These are phyloP conservation scores for Lampris megalopsis DNA, from an alignment of 2,113 vertebrate species.

Conservation along the genomic window DNA sequence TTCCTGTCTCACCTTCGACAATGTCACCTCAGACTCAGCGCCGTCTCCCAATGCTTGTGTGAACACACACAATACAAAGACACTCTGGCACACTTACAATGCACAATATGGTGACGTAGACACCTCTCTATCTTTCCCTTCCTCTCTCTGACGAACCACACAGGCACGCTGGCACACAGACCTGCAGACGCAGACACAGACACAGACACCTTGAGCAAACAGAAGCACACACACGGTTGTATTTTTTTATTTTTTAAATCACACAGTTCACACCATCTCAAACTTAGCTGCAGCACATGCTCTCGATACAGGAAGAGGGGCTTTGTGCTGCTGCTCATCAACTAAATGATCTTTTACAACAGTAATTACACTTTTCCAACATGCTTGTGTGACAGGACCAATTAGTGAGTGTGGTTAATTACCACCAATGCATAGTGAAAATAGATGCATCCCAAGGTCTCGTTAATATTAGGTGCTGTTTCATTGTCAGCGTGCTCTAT, in stretches of 20 bases:
- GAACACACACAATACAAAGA: constrained; percentile 30
- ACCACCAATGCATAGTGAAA: constrained; percentile 10
- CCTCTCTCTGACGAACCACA: constrained; percentile 2
- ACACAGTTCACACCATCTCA: constrained; percentile 11
- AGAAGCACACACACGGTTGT: too few species aligned
- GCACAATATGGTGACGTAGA: constrained; percentile 32
- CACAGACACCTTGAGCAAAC: too few species aligned
- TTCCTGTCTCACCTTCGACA: constrained; percentile 56
- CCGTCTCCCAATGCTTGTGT: constrained; percentile 53
- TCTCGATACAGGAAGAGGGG: constrained; percentile 60
- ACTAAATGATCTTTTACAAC: constrained; percentile 73
- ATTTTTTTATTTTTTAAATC: neutral
- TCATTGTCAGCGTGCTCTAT: constrained; percentile 58
- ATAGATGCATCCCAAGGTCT: constrained; percentile 23
- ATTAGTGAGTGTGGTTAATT: constrained; percentile 80
- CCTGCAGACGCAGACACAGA: constrained; percentile 7
- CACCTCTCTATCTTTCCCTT: neutral
- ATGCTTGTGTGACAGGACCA: constrained; percentile 79
- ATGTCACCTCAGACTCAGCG: constrained; percentile 71
- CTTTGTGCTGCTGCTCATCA: constrained; percentile 61
- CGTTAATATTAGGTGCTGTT: constrained; percentile 62
- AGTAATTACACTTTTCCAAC: constrained; percentile 82
- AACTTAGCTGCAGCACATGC: constrained; percentile 56
- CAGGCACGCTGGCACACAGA: constrained; percentile 2
- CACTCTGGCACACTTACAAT: constrained; percentile 11